Conservation (phyloP, 2,797 vertebrate species). For the Lerista edwardsae region DNA sequence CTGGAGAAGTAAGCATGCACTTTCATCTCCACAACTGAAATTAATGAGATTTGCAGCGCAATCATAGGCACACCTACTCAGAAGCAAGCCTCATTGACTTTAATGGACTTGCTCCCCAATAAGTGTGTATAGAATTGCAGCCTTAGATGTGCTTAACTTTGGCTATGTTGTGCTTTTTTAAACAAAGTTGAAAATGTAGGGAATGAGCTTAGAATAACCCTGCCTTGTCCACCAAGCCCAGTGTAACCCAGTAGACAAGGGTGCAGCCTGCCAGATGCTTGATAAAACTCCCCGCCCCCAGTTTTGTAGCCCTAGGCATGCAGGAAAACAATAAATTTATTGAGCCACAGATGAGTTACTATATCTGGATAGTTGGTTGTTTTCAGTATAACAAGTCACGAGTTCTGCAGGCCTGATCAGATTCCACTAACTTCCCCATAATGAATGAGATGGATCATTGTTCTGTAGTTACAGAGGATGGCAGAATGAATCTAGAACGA, state of each 20-base stretch:
- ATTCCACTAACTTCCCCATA: neutral
- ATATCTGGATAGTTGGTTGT: too few relatives aligned
- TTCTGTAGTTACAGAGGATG: neutral
- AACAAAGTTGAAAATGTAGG: neutral
- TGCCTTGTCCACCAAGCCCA: neutral
- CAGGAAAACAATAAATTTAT: neutral
- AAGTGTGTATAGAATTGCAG: too few relatives aligned
- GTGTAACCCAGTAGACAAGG: neutral
- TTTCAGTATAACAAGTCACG: too few relatives aligned
- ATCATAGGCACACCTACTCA: too few relatives aligned
- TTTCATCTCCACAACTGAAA: neutral
- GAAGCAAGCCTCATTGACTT: too few relatives aligned
- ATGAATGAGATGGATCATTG: neutral
- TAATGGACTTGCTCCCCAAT: neutral
- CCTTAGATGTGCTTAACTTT: neutral
- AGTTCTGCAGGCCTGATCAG: too few relatives aligned
- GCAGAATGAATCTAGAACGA: neutral
- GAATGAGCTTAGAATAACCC: neutral
- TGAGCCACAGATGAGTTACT: neutral
- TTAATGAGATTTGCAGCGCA: too few relatives aligned
- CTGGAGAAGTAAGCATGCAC: too few relatives aligned
- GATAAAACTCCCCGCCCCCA: neutral
- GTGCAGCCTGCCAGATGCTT: neutral
- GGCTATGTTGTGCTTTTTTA: neutral
- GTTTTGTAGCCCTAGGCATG: neutral